Conservation (phyloP, 2,888 invertebrate species). For the Agrenia bidenticulata region DNA sequence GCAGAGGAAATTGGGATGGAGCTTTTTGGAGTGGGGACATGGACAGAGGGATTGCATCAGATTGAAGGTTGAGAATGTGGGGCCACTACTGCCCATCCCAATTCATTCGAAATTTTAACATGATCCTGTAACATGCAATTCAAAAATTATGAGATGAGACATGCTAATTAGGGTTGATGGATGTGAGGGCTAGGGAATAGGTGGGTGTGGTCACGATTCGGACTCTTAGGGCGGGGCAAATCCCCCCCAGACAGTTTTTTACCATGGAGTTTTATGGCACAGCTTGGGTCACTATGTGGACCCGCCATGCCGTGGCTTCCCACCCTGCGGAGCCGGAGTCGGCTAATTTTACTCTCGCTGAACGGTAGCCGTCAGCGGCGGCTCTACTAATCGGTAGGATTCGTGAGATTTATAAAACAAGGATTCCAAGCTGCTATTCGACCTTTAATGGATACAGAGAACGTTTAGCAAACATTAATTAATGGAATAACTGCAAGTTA, state of each 20-base stretch:
- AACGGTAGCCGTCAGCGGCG: slow-evolving; percentile 8
- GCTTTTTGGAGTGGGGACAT: too few relatives aligned
- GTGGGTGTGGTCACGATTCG: background rate
- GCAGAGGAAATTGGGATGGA: too few relatives aligned
- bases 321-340: slow-evolving; percentile 32
- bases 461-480: too few relatives aligned
- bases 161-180: background rate
- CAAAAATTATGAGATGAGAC: slow-evolving; percentile 1
- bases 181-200: background rate
- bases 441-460: too few relatives aligned
- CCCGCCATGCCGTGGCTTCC: slow-evolving; percentile 46
- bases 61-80: background rate
- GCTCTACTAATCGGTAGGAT: too few relatives aligned
- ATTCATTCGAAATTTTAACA: background rate
- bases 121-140: background rate
- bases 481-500: too few relatives aligned
- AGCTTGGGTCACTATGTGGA: slow-evolving; percentile 43
- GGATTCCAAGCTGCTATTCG: too few relatives aligned
- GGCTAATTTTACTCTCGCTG: slow-evolving; percentile 13
- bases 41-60: background rate
- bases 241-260: background rate
- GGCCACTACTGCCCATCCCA: slow-evolving; percentile 7
- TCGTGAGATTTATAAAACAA: too few relatives aligned
- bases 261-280: slow-evolving; percentile 24
- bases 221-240: background rate